These are phyloP conservation scores for Idaea straminata DNA, from an alignment of 2,888 invertebrate species.

Conservation along the genomic window DNA sequence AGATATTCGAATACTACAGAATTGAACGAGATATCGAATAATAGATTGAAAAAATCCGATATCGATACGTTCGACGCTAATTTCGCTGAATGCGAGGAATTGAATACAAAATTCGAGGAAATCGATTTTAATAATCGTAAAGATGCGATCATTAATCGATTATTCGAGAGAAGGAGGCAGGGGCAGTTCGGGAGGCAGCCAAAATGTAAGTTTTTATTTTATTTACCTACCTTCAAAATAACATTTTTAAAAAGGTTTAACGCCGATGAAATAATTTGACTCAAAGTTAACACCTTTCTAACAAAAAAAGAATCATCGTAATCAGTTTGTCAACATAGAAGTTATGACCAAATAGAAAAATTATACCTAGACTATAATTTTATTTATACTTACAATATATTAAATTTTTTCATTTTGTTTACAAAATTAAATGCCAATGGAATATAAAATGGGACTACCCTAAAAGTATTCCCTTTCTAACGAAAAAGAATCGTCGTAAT, in stretches of 20 bases:
- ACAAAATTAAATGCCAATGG: too few species aligned
- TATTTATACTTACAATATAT: too few species aligned
- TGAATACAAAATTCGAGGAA: constrained; percentile 63
- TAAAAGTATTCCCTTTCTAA: too few species aligned
- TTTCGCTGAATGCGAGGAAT: constrained; percentile 61
- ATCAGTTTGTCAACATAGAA: not conserved
- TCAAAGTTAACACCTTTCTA: too few species aligned
- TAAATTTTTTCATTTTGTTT: too few species aligned
- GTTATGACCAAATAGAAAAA: not conserved
- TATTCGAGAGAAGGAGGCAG: constrained; percentile 58
- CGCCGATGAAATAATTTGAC: too few species aligned
- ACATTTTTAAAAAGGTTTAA: too few species aligned
- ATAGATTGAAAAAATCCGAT: constrained; percentile 53
- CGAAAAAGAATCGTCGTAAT: too few species aligned
- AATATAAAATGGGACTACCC: too few species aligned
- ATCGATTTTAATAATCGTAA: constrained; percentile 58
- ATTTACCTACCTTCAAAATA: too few species aligned
- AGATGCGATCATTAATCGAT: constrained; percentile 63
- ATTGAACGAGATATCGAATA: constrained; percentile 54
- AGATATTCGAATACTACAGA: constrained; percentile 78
- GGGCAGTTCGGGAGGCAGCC: constrained; percentile 61
- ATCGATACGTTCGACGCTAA: constrained; percentile 57
- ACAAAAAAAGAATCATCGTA: not conserved
- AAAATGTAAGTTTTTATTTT: constrained; percentile 62
- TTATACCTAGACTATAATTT: too few species aligned